Percentiles rank a stretch among this genome's conserved stretches.
Evolutionary conservation across 2,888 invertebrate genomes (phyloP).

Genomic region (Ophion obscuratus): DNA sequence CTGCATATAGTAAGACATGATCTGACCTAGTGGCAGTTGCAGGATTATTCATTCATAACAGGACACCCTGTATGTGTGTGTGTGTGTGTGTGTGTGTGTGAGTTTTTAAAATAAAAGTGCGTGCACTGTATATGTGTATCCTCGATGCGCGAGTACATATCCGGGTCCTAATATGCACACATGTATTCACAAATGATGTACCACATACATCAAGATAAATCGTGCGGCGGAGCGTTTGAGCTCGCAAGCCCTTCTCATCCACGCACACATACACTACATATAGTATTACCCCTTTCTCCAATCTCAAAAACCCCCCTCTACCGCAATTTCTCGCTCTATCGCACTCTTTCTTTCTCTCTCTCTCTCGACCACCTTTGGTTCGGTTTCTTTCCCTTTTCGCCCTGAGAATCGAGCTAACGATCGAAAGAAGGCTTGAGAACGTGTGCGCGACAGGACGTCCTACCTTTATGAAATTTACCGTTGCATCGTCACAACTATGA

Average conservation of each 20-base stretch:
- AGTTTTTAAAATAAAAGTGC: too few species aligned
- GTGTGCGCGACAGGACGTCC: not conserved
- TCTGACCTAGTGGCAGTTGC: too few species aligned
- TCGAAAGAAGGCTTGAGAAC: not conserved
- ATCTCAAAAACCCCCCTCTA: slow-evolving; percentile 53
- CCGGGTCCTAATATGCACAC: not conserved
- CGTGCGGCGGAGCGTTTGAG: slow-evolving; percentile 71
- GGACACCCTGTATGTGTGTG: too few species aligned
- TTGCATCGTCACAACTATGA: not conserved
- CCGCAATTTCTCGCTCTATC: not conserved
- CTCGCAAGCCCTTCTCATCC: slow-evolving; percentile 42
- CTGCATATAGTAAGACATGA: too few species aligned
- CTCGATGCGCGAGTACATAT: too few species aligned
- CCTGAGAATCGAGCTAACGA: not conserved
- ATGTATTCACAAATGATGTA: not conserved
- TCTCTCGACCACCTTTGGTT: not conserved
- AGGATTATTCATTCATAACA: too few species aligned
- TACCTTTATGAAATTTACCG: not conserved
- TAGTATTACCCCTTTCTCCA: slow-evolving; percentile 67
- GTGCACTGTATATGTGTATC: too few species aligned
- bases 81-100: too few species aligned
- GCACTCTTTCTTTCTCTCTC: not conserved
- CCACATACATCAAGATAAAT: slow-evolving; percentile 70
- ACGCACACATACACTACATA: slow-evolving; percentile 47
- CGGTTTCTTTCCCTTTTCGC: not conserved